Conservation (phyloP, 2,113 vertebrate species). For the Oreotrochilus melanogaster region DNA sequence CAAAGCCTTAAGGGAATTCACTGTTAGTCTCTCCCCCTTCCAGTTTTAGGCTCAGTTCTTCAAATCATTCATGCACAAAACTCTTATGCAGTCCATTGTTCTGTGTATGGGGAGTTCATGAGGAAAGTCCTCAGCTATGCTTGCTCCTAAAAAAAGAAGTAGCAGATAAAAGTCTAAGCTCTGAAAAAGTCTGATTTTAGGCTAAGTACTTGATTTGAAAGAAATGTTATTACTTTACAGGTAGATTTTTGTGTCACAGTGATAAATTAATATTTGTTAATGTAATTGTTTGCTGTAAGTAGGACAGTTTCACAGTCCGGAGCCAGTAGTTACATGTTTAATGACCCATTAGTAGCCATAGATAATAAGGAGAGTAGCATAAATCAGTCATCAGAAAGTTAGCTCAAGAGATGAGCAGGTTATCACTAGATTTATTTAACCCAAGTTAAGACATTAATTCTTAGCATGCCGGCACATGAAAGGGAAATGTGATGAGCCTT, state of each 20-base stretch:
- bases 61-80: not conserved
- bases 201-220: not conserved
- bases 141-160: not conserved
- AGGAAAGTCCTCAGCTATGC: not conserved
- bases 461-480: slow-evolving; percentile 62
- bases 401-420: slow-evolving; percentile 61
- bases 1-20: not conserved
- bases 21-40: not conserved
- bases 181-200: not conserved
- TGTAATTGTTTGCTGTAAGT: slow-evolving; percentile 23
- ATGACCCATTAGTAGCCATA: slow-evolving; percentile 50
- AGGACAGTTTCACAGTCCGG: slow-evolving; percentile 46
- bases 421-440: slow-evolving; percentile 72
- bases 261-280: slow-evolving; percentile 30
- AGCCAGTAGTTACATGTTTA: slow-evolving; percentile 51
- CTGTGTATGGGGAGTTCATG: not conserved
- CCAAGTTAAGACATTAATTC: slow-evolving; percentile 70
- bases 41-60: not conserved
- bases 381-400: slow-evolving; percentile 35
- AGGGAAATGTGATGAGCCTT: slow-evolving; percentile 52
- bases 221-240: not conserved
- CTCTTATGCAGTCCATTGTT: not conserved
- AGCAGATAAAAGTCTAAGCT: not conserved
- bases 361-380: not conserved
- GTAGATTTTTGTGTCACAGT: not conserved